phyloP scores from a whole-genome alignment of 2,888 invertebrate genomes.

The Acanthacorydalis orientalis region DNA sequence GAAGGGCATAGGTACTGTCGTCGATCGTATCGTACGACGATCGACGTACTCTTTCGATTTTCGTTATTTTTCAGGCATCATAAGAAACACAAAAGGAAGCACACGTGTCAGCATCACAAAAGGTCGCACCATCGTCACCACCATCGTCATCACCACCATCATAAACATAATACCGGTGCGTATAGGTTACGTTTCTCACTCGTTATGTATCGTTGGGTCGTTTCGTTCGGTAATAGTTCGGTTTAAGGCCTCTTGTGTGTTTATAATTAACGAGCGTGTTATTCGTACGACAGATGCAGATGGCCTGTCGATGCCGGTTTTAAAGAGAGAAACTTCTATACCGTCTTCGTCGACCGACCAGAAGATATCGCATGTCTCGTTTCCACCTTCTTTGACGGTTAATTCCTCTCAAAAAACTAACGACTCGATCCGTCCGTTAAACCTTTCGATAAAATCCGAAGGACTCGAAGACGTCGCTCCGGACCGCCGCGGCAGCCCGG shows the following conservation, averaged over 20 bases:
- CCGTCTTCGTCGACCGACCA: not conserved
- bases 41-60: no score
- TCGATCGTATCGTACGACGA: no score
- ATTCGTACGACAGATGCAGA: no score
- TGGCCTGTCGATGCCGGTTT: no score
- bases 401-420: not conserved
- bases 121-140: slow-evolving; percentile 10
- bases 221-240: slow-evolving; percentile 19
- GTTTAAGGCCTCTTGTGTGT: no score
- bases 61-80: slow-evolving; percentile 12
- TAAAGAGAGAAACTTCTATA: no score
- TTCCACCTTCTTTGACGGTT: slow-evolving; percentile 1
- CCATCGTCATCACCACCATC: slow-evolving; percentile 20
- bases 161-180: slow-evolving; percentile 21
- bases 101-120: slow-evolving; percentile 20
- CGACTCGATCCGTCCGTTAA: slow-evolving; percentile 10
- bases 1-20: slow-evolving; percentile 7
- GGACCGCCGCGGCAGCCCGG: not conserved
- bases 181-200: no score
- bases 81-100: slow-evolving; percentile 19
- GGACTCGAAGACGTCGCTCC: slow-evolving; percentile 3
- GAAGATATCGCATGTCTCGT: slow-evolving; percentile 1
- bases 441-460: slow-evolving; percentile 11
- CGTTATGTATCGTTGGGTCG: no score
- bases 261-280: not conserved